Evolutionary conservation across 2,113 vertebrate genomes (phyloP).

Genomic region (Chamaetylas fuelleborni): DNA sequence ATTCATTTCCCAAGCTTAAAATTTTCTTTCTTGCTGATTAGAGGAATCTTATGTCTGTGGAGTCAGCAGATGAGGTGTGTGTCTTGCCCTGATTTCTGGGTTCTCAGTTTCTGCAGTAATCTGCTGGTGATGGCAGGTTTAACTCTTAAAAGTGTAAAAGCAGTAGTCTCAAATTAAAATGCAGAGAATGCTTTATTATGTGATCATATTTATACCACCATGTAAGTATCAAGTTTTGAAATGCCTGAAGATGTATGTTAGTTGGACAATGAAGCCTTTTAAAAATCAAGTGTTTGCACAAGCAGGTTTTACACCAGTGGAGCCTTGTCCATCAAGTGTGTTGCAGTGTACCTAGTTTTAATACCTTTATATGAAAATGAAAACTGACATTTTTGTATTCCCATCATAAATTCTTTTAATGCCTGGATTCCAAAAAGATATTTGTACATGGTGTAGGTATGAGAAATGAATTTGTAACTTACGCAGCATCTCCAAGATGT

Average conservation of each 20-base stretch:
- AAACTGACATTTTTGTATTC: background rate
- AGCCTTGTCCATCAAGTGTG: background rate
- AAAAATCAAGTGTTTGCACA: background rate
- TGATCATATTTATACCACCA: background rate
- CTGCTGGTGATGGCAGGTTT: background rate
- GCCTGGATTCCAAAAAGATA: background rate
- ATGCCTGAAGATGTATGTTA: background rate
- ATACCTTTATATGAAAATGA: background rate
- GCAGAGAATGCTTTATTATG: background rate
- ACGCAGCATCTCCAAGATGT: rapidly evolving
- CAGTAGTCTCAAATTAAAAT: background rate
- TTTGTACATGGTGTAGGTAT: rapidly evolving
- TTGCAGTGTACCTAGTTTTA: background rate
- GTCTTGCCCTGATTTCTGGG: background rate
- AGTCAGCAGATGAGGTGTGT: background rate
- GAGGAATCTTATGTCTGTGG: background rate
- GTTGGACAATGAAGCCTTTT: background rate
- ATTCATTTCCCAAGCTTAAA: background rate
- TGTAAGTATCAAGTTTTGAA: background rate
- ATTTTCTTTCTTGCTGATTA: background rate
- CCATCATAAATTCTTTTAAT: background rate
- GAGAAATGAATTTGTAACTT: background rate
- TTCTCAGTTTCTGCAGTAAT: background rate
- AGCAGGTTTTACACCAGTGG: background rate
- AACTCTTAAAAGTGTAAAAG: background rate